Conservation (phyloP, 2,888 invertebrate species). For the Augochlorella aurata region DNA sequence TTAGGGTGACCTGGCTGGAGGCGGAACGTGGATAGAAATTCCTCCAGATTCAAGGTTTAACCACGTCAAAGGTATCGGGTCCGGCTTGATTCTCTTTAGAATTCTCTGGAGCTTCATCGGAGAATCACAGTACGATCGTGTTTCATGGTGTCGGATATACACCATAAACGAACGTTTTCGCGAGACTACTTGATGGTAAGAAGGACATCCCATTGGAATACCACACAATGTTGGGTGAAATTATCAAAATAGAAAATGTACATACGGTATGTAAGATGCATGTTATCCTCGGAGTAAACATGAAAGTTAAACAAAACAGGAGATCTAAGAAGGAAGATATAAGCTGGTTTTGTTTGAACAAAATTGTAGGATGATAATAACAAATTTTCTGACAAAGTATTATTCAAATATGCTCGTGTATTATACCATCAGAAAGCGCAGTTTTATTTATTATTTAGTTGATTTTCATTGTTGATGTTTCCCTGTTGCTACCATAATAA, state of each 20-base stretch:
- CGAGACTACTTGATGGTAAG: conserved; percentile 35
- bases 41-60: conserved; percentile 40
- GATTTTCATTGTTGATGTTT: too few species aligned
- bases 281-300: background rate
- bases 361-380: too few species aligned
- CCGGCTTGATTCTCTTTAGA: conserved; percentile 37
- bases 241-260: background rate
- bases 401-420: too few species aligned
- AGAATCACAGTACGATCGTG: conserved; percentile 58
- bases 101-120: conserved; percentile 54
- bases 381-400: too few species aligned
- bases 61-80: conserved; percentile 49
- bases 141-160: conserved; percentile 51
- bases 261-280: background rate
- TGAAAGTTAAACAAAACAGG: background rate
- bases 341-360: background rate
- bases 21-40: conserved; percentile 30
- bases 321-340: background rate
- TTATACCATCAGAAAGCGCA: too few species aligned
- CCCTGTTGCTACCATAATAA: too few species aligned
- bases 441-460: too few species aligned
- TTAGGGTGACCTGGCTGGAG: background rate
- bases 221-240: background rate
- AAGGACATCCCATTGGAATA: background rate
- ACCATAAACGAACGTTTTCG: conserved; percentile 51